Percentiles rank a stretch among this genome's conserved stretches.
Conservation (phyloP, 1,140 invertebrate species). For the Meloidogyne hapla region DNA sequence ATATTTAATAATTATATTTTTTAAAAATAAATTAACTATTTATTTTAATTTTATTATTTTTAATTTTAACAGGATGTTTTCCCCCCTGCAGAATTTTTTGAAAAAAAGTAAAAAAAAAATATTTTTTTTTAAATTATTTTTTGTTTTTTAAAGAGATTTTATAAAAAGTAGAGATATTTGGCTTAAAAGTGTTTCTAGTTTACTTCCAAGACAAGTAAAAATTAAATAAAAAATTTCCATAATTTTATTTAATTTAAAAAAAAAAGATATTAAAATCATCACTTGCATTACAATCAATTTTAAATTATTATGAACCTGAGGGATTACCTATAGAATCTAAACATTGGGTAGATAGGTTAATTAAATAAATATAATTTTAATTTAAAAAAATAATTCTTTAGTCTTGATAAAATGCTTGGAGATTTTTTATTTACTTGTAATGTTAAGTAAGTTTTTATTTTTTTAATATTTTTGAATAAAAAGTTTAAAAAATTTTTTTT, state of each 20-base stretch:
- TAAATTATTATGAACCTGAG: constrained; percentile 56
- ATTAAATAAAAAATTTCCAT: not conserved
- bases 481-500: too few species aligned
- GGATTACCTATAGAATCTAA: constrained; percentile 40
- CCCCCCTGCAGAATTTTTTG: constrained; percentile 60
- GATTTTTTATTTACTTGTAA: constrained; percentile 94
- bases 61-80: constrained; percentile 62
- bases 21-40: not conserved
- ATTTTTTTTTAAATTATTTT: not conserved
- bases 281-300: constrained; percentile 51
- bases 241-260: too few species aligned
- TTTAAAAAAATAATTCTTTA: constrained; percentile 34
- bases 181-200: constrained; percentile 56
- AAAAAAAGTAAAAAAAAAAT: constrained; percentile 36
- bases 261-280: constrained; percentile 58
- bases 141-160: constrained; percentile 42
- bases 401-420: constrained; percentile 74
- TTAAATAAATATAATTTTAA: not conserved
- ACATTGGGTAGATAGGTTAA: constrained; percentile 28
- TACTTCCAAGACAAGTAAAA: constrained; percentile 55
- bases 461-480: not conserved
- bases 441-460: constrained; percentile 72
- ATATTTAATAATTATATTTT: not conserved
- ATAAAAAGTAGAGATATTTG: constrained; percentile 56
- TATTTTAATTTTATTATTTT: constrained; percentile 28